Conservation (phyloP, 2,113 vertebrate species). For the Electrona antarctica region DNA sequence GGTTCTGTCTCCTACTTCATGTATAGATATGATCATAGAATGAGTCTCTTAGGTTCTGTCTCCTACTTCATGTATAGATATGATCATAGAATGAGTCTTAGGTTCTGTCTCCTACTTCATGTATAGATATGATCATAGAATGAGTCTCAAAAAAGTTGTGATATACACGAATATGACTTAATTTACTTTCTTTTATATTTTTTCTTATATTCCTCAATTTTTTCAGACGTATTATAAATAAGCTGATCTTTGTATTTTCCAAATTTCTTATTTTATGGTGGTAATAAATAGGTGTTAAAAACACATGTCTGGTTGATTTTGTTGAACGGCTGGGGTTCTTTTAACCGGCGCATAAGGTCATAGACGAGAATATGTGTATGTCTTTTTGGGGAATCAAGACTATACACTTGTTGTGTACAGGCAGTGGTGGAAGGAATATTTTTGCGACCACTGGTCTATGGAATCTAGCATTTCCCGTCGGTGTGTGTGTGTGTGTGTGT, state of each 20-base stretch:
- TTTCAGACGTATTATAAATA: conserved; percentile 79
- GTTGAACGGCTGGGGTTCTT: not conserved
- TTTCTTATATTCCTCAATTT: conserved; percentile 76
- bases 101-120: conserved; percentile 52
- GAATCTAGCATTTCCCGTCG: no score
- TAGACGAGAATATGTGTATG: no score
- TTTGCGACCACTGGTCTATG: no score
- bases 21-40: conserved; percentile 58
- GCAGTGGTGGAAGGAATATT: no score
- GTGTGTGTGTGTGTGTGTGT: no score
- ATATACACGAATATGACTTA: conserved; percentile 77
- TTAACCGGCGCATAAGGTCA: not conserved
- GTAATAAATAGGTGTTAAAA: conserved; percentile 84
- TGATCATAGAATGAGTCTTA: conserved; percentile 62
- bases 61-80: conserved; percentile 53
- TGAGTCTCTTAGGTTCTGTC: conserved; percentile 65
- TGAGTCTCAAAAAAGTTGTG: conserved; percentile 69
- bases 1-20: conserved; percentile 52
- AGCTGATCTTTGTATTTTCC: conserved; percentile 86
- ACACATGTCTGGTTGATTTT: not conserved
- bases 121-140: conserved; percentile 58
- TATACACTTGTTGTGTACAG: no score
- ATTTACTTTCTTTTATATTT: conserved; percentile 81
- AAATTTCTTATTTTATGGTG: conserved; percentile 85
- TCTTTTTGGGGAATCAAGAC: no score